Evolutionary conservation across 2,113 vertebrate genomes (phyloP), one percentile per base, ranked within the genome.

Genomic region (Ictalurus punctatus): DNA sequence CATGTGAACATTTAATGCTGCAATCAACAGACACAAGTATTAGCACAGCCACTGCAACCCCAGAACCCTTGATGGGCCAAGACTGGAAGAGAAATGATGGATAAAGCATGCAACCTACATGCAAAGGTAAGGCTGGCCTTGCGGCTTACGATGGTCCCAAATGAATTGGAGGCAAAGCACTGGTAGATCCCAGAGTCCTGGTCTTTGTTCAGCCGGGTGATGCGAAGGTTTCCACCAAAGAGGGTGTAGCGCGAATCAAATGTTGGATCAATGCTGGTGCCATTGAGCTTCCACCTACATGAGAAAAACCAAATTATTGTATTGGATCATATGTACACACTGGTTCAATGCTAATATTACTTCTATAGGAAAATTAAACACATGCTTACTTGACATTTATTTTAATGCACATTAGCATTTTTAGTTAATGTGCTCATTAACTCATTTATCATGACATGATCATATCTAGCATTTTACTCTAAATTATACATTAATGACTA

Each of bases 81-180:
- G 48, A 54, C 81, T 86, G 40, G 58, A 76, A 83, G 34, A 90
- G 19, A 91, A 76, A 92, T 44, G 44, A 61, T 83, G 52, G 80
- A 34, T 17, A 90, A 90, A 65, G 27, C 21, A 63, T 89, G 25
- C 65, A 91, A 98, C 98, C 99, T 92, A 99, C 98, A 99, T 73
- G 98, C 98, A 94, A 99, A 99, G 91, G 97, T 97, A 88, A 99
- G 97, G 89, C 94, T 96, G 81, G 98, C 97, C 94, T 98, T 97
- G 93, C 96, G 96, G 95, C 98, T 99, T 92, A 99, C 94, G 1
- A 99, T 95, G 3, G 97, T 99, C 93, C 98, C 98, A 0, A 99
- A 97, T 0, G 97, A 96, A 93, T 99, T 99, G 94, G 97, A 96
- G 90, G 98, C 98, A 85, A 98, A 95, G 93, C 98, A 99, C 93